Evolutionary conservation across 1,140 invertebrate genomes (phyloP).

Genomic region (Battus philenor): DNA sequence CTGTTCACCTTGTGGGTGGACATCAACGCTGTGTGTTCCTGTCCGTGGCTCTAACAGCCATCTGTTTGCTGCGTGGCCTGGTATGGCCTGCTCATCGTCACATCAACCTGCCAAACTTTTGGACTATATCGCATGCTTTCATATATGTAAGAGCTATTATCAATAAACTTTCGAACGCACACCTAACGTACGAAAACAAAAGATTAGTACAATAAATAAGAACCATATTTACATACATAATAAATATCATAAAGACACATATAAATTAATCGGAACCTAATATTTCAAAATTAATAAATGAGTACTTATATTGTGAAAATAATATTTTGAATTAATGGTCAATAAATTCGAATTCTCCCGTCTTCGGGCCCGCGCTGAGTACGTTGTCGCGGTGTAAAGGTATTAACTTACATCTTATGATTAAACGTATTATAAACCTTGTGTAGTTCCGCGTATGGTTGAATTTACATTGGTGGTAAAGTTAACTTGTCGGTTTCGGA

Average conservation of each 20-base stretch:
- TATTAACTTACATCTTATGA: slow-evolving; percentile 21
- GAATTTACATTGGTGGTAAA: slow-evolving; percentile 32
- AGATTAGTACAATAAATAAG: slow-evolving; percentile 71
- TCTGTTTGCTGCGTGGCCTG: too few relatives aligned
- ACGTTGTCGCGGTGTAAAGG: slow-evolving; percentile 21
- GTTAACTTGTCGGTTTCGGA: slow-evolving; percentile 27
- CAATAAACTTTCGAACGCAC: too few relatives aligned
- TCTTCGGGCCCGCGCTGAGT: slow-evolving; percentile 70
- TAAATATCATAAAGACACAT: slow-evolving; percentile 75
- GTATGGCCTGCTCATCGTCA: too few relatives aligned
- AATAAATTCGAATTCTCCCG: slow-evolving; percentile 75
- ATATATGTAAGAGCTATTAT: too few relatives aligned
- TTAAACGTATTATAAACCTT: slow-evolving; percentile 31
- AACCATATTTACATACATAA: slow-evolving; percentile 73
- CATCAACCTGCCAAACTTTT: too few relatives aligned
- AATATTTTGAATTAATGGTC: slow-evolving; percentile 76
- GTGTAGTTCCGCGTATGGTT: slow-evolving; percentile 38
- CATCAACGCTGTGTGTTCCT: too few relatives aligned
- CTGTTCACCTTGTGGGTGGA: too few relatives aligned
- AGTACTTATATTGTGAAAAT: slow-evolving; percentile 76
- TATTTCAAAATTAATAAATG: slow-evolving; percentile 76
- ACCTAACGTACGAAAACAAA: slow-evolving; percentile 57
- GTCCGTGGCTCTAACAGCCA: too few relatives aligned
- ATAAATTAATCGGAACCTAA: slow-evolving; percentile 76
- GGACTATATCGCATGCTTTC: too few relatives aligned